phyloP scores from a whole-genome alignment of 2,797 vertebrate species.

The Xiphophorus birchmanni region DNA sequence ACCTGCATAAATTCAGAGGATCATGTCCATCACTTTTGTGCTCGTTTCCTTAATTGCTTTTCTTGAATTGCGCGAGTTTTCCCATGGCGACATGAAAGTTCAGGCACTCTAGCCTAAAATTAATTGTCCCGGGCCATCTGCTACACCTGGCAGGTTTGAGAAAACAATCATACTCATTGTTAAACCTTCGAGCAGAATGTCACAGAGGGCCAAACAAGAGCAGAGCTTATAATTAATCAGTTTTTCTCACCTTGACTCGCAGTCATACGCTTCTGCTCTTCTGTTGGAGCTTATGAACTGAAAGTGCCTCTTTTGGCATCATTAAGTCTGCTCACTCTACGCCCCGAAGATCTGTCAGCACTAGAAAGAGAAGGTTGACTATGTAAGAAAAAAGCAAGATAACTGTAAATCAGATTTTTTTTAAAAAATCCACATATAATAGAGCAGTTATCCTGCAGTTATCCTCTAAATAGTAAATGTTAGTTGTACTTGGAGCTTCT shows the following conservation, averaged over 20 bases:
- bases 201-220: constrained; percentile 3
- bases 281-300: neutral
- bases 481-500: neutral
- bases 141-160: constrained; percentile 41
- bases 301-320: neutral
- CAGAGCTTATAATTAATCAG: constrained; percentile 37
- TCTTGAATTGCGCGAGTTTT: constrained; percentile 27
- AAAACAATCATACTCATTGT: constrained; percentile 50
- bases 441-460: neutral
- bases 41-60: constrained; percentile 21
- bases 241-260: constrained; percentile 20
- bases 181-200: constrained; percentile 34
- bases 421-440: neutral
- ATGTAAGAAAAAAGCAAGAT: neutral
- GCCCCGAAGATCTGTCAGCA: neutral
- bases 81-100: constrained; percentile 25
- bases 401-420: neutral
- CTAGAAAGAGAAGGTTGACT: neutral
- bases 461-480: neutral
- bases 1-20: constrained; percentile 2
- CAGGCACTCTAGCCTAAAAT: constrained; percentile 29
- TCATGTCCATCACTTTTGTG: neutral
- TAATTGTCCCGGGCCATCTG: constrained; percentile 42
- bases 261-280: constrained; percentile 15
- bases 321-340: neutral